These are phyloP conservation scores for Haemorhous mexicanus DNA, from an alignment of 2,113 vertebrate species.

Conservation along the genomic window DNA sequence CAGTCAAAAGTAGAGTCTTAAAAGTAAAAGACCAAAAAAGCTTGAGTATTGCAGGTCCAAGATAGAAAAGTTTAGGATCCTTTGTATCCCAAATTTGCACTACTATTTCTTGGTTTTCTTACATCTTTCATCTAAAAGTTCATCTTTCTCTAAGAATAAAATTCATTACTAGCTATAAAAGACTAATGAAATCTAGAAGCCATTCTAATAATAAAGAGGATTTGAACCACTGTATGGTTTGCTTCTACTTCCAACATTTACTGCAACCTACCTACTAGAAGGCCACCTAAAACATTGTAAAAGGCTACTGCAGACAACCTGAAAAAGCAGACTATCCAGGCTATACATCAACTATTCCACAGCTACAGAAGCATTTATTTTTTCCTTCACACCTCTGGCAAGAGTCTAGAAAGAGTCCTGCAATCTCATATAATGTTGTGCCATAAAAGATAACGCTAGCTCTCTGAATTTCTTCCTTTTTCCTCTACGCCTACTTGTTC, in stretches of 20 bases:
- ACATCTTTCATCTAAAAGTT: not conserved
- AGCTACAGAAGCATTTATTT: not conserved
- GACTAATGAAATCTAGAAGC: not conserved
- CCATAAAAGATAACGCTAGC: not conserved
- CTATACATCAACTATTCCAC: not conserved
- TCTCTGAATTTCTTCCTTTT: not conserved
- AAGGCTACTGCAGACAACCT: not conserved
- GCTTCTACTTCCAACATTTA: not conserved
- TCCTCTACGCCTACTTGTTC: not conserved
- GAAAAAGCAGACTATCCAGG: not conserved
- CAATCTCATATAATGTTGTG: not conserved
- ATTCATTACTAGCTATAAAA: not conserved
- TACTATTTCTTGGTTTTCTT: not conserved
- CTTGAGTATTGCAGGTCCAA: not conserved
- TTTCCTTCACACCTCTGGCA: not conserved
- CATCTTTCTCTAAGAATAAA: not conserved
- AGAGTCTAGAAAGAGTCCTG: not conserved
- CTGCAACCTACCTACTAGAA: not conserved
- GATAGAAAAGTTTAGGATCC: not conserved
- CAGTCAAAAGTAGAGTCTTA: not conserved
- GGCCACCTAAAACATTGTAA: not conserved
- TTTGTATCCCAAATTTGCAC: not conserved
- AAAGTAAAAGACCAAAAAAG: not conserved
- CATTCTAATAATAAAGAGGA: not conserved
- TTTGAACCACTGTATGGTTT: not conserved